Base-by-base conservation (phyloP, 2,113 vertebrate species). In the Cavia aperea region DNA sequence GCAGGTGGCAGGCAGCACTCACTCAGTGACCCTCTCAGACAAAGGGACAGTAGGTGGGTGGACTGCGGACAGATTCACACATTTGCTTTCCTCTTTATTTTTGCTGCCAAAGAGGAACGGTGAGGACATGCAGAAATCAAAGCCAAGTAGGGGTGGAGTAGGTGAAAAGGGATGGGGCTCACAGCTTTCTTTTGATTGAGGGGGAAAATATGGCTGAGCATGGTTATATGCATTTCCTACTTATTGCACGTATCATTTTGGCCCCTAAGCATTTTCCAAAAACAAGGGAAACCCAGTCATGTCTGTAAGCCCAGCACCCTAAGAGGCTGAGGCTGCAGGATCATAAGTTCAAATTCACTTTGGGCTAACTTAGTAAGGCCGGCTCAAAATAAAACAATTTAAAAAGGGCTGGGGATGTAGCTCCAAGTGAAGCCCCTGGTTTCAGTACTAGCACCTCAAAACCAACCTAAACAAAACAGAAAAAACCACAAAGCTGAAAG, bases 1-100 rank as follows among this genome's bases (percentile, higher is more conserved):
- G 86, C 94, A 93, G 78, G 70, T 31, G 86, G 79, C 81, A 82
- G 89, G 81, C 77, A 36, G 60, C 4, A 49, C 70, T 95, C 51
- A 33, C 43, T 54, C 43, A 46, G 86, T 63, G 46, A n/a, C 39
- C 73, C 39, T 49, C 51, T 70, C 78, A 86, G 56, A 93, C 78
- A 87, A 83, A 94, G 84, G n/a, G 72, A 36, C 16, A 18, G 31
- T 33, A 19, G 84, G 62, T 66, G 86, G 23, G 29, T 26, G n/a
- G 78, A 21, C 11, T 0, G 6, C 75, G 70, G 88, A n/a, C 93
- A 88, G 65, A 84, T 18, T 12, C 26, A 85, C 43, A 89, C 36
- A 56, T 60, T 29, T 39, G 81, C 60, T 82, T 82, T 89, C 73
- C 70, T 94, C 77, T 81, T 92, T 94, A 29, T 88, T 68, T 31